These are phyloP conservation scores for Theropithecus gelada DNA, from an alignment of 2,113 vertebrate species.

Conservation along the genomic window DNA sequence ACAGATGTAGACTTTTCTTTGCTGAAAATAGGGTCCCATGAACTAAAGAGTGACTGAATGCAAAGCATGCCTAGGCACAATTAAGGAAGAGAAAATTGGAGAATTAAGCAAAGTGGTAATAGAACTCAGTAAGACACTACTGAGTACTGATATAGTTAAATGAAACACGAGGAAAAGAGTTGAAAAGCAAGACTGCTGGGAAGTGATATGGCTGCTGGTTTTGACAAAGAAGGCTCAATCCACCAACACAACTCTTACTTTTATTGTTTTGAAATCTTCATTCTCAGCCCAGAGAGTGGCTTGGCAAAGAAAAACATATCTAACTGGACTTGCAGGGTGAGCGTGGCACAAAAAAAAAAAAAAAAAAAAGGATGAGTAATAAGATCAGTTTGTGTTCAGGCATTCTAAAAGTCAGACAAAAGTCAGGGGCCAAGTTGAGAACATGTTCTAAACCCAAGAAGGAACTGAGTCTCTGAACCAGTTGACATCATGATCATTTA, in stretches of 20 bases:
- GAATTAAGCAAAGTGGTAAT: constrained; percentile 31
- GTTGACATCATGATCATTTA: background rate
- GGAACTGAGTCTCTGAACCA: background rate
- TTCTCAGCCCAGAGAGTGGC: background rate
- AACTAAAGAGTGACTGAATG: background rate
- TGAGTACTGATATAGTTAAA: background rate
- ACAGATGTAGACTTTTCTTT: background rate
- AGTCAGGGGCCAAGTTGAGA: background rate
- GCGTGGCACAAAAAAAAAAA: background rate
- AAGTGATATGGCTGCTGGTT: background rate
- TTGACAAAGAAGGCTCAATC: background rate
- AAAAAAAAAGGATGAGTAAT: fast-evolving
- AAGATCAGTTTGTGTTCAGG: background rate
- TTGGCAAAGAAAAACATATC: background rate
- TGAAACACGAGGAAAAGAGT: background rate
- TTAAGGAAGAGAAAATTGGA: constrained; percentile 23
- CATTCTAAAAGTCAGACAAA: background rate
- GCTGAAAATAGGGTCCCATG: background rate
- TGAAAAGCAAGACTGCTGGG: background rate
- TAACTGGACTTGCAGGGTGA: background rate
- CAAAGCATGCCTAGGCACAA: constrained; percentile 18
- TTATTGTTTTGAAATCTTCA: background rate
- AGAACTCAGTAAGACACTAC: constrained; percentile 14
- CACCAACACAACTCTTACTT: background rate
- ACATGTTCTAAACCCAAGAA: background rate